phyloP scores from a whole-genome alignment of 2,888 invertebrate genomes.

The Endotricha flammealis region DNA sequence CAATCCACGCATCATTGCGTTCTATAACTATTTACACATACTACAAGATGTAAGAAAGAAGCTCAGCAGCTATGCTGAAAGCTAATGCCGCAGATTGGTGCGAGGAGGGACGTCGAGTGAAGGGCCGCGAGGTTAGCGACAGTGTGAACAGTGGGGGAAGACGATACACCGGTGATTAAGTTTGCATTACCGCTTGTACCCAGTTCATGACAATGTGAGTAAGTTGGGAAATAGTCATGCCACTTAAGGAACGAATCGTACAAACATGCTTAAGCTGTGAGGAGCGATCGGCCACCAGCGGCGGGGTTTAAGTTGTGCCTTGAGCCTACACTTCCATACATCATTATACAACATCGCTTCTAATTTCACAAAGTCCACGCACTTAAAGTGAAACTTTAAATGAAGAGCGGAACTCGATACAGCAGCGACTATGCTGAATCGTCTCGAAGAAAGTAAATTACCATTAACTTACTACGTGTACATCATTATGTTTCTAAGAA shows the following conservation, averaged over 20 bases:
- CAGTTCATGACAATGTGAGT: constrained; percentile 63
- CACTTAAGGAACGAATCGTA: constrained; percentile 60
- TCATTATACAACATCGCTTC: constrained; percentile 23
- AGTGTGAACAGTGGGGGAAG: constrained; percentile 60
- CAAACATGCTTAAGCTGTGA: constrained; percentile 71
- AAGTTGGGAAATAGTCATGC: constrained; percentile 66
- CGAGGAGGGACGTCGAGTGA: constrained; percentile 57
- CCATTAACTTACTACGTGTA: constrained; percentile 45
- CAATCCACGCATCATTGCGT: constrained; percentile 42
- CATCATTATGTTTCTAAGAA: constrained; percentile 39
- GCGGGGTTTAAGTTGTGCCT: constrained; percentile 64
- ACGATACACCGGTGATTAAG: constrained; percentile 54
- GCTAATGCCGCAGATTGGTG: constrained; percentile 41
- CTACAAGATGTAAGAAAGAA: constrained; percentile 16
- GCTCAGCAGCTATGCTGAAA: constrained; percentile 26
- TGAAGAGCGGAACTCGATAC: constrained; percentile 35
- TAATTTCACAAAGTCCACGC: constrained; percentile 33
- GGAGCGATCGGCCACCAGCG: constrained; percentile 68
- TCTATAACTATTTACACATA: constrained; percentile 17
- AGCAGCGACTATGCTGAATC: constrained; percentile 27
- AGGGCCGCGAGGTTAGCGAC: constrained; percentile 60
- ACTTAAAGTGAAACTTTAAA: constrained; percentile 45
- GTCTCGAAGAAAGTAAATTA: constrained; percentile 45
- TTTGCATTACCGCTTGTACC: constrained; percentile 65
- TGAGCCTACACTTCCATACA: constrained; percentile 25